These are phyloP conservation scores for Setophaga coronata DNA, from an alignment of 2,113 vertebrate genomes.

Conservation along the genomic window DNA sequence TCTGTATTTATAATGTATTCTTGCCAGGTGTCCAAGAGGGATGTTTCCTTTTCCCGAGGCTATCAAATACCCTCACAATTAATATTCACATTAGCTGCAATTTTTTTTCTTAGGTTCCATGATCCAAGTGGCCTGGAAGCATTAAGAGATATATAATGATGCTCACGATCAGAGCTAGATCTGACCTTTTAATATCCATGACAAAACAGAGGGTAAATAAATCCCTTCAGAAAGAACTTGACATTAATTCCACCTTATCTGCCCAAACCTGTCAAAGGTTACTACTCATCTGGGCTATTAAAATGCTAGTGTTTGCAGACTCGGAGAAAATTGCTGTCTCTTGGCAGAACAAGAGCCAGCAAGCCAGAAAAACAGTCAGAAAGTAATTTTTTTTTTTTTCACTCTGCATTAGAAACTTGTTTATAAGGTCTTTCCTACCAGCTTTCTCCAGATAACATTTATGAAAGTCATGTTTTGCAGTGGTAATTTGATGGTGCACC, in stretches of 20 bases:
- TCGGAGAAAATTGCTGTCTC: neutral
- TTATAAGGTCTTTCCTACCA: neutral
- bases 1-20: neutral
- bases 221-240: neutral
- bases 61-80: neutral
- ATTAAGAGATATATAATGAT: neutral
- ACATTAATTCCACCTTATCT: neutral
- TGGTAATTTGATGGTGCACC: neutral
- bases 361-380: neutral
- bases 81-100: neutral
- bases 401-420: neutral
- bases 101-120: neutral
- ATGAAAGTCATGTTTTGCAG: neutral
- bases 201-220: conserved; percentile 6
- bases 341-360: neutral
- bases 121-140: neutral
- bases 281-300: neutral
- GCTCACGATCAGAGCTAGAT: neutral
- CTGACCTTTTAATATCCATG: neutral
- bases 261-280: neutral
- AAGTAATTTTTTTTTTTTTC: neutral
- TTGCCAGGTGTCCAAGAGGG: neutral
- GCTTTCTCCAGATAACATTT: neutral
- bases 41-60: neutral
- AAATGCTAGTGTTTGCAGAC: neutral